phyloP scores from a whole-genome alignment of 2,113 vertebrate species.

The Megaceryle maxima region DNA sequence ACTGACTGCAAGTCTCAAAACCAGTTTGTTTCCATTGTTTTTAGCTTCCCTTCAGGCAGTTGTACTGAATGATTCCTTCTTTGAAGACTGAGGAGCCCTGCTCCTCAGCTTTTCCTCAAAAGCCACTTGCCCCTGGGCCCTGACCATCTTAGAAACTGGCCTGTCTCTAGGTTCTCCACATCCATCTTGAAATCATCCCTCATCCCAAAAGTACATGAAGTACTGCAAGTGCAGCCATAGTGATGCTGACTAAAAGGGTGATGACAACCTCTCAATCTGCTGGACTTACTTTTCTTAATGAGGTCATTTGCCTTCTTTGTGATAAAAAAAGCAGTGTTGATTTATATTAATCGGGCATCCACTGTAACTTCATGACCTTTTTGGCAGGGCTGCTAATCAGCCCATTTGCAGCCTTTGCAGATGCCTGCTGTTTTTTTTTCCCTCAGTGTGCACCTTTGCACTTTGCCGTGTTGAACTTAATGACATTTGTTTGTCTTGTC shows the following conservation, averaged over 20 bases:
- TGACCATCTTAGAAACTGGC: neutral
- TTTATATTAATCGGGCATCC: neutral
- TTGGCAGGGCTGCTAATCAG: neutral
- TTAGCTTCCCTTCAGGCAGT: neutral
- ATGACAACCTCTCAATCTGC: neutral
- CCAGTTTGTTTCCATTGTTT: fast-evolving
- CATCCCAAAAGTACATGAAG: neutral
- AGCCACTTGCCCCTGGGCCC: neutral
- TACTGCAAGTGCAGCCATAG: neutral
- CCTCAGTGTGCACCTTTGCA: neutral
- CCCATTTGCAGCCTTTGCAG: neutral
- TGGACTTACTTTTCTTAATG: neutral
- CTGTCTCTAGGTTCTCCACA: neutral
- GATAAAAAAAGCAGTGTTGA: neutral
- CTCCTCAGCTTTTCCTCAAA: neutral
- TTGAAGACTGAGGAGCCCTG: neutral
- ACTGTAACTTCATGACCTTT: neutral
- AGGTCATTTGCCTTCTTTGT: neutral
- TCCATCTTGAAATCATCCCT: neutral
- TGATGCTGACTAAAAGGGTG: neutral
- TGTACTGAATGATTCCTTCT: neutral
- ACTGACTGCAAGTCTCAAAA: neutral
- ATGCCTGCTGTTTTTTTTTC: neutral
- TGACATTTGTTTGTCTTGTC: neutral
- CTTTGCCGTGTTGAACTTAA: neutral